Base-by-base conservation (phyloP, 2,888 invertebrate species). In the Ditylenchus weischeri region DNA sequence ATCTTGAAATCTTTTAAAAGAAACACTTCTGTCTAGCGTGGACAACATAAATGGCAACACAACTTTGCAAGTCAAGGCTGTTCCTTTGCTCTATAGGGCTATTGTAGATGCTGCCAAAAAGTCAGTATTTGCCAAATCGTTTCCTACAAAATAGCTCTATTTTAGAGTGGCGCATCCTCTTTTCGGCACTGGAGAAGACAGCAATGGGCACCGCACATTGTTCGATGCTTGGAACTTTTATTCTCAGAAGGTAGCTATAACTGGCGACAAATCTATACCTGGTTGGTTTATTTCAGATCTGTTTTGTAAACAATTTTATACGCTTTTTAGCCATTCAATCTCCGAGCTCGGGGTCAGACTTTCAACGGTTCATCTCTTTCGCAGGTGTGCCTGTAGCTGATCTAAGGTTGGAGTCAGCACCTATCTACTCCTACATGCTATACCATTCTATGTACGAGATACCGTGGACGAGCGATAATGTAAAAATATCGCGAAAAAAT, bases 381-480 rank as follows among this genome's bases (percentile, higher is more conserved):
- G 77, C 84, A 8, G 86, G 86, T 0, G 78, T 87, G n/a, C 85
- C 86, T 0, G 81, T 83, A 21, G 78, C 83, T 23, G 86, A 86
- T 75, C 72, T 85, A 11, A 59, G 66, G 29, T 51, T 74, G 59
- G 72, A 75, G 54, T 68, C 65, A 23, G 73, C 72, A 1, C 71
- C 77, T 3, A 47, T 54, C 13, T 65, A 70, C 21, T 59, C 65
- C 15, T 82, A 79, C 69, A 79, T 80, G 50, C 73, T 82, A 50
- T 82, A 82, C 64, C 82, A 82, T 69, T 78, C 78, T 0, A 68
- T 79, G 64, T 81, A 78, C 64, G 68, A 68, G 36, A 78, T 78
- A 7, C 78, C 78, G 19, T 78, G 76, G 70, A 65, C 77, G 11
- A 78, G 78, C 35, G 78, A 77, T 60, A 75, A 79, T 62, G 43